Percentiles rank a stretch among this genome's conserved stretches.
Evolutionary conservation across 2,113 vertebrate species (phyloP).

Genomic region (Garra rufa): DNA sequence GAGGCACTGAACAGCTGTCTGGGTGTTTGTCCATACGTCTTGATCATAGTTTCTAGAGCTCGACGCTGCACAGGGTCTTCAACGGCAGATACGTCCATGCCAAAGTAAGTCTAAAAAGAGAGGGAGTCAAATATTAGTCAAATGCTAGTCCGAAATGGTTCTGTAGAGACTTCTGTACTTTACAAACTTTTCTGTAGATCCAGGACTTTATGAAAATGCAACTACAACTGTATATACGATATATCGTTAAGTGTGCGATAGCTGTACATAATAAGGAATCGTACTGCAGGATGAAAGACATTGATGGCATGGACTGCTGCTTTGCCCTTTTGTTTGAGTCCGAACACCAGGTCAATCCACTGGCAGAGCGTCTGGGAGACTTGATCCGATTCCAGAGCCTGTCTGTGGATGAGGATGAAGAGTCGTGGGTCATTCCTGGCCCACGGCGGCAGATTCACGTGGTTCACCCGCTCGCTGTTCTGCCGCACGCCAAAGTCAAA

Average conservation of each 20-base stretch:
- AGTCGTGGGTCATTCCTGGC: slow-evolving; percentile 95
- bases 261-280: slow-evolving; percentile 55
- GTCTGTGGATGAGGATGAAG: slow-evolving; percentile 94
- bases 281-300: slow-evolving; percentile 97
- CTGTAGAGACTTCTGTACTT: too few species aligned
- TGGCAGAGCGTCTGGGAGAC: slow-evolving; percentile 97
- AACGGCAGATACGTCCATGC: slow-evolving; percentile 97
- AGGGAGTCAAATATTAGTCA: too few species aligned
- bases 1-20: slow-evolving; percentile 90
- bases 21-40: slow-evolving; percentile 96
- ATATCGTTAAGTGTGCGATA: background rate
- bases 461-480: slow-evolving; percentile 95
- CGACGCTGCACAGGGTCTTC: slow-evolving; percentile 97
- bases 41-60: slow-evolving; percentile 98
- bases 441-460: slow-evolving; percentile 96
- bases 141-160: too few species aligned
- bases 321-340: slow-evolving; percentile 97
- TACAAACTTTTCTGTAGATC: too few species aligned
- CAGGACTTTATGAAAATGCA: too few species aligned
- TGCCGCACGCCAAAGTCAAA: slow-evolving; percentile 98
- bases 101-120: slow-evolving; percentile 91
- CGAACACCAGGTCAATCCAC: slow-evolving; percentile 98
- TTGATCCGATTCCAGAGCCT: slow-evolving; percentile 94
- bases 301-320: slow-evolving; percentile 98
- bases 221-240: too few species aligned